Evolutionary conservation across 35 echinoderm and acorn worm species (phyloP), one percentile per base, ranked within the genome.

Genomic region (Holothuria glaberrima): DNA sequence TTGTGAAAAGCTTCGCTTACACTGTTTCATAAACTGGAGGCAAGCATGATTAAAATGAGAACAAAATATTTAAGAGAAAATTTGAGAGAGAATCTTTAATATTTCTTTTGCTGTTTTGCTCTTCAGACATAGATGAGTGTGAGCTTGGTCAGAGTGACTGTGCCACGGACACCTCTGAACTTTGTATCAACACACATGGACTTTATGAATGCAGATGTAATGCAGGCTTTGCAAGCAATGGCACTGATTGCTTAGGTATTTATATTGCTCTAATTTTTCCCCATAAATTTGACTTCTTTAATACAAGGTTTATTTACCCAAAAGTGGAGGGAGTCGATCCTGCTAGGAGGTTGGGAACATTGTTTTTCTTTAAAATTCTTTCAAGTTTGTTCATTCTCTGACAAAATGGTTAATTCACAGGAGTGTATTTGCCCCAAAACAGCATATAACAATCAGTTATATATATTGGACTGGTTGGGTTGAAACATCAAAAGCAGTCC

Each of bases 141-240:
- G 25, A 31, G 34, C 52, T 64, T 21, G 80, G 80, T 5, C 52
- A 48, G 30, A 84, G 59, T 38, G 32, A 84, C 46, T 84, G 80
- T 29, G 57, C 24, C 27, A 59, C 21, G 13, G 69, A 68, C 41
- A 65, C 21, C 0, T 68, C 76, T 27, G 44, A 59, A 3, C 56
- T 36, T 21, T 91, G 90, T 30, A 85, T 34, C 34, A 91, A 91
- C 48, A 91, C 78, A 27, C 60, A 91, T 2, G 90, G 90, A 25
- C 85, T 79, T 14, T 91, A 72, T 34, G 80, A 71, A 10, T 91
- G 90, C 46, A 52, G 64, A 33, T 91, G 90, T 60, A 84, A 83
- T 36, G 36, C 9, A 59, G 90, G 90, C 0, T 91, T 68, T 59
- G 73, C 63, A 59, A 76, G 62, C 9, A 91, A 86, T 59, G 80